A percentile compares a stretch with the other conserved stretches of the same genome.
phyloP scores from a whole-genome alignment of 2,888 invertebrate genomes.

The Nomada ruficornis region DNA sequence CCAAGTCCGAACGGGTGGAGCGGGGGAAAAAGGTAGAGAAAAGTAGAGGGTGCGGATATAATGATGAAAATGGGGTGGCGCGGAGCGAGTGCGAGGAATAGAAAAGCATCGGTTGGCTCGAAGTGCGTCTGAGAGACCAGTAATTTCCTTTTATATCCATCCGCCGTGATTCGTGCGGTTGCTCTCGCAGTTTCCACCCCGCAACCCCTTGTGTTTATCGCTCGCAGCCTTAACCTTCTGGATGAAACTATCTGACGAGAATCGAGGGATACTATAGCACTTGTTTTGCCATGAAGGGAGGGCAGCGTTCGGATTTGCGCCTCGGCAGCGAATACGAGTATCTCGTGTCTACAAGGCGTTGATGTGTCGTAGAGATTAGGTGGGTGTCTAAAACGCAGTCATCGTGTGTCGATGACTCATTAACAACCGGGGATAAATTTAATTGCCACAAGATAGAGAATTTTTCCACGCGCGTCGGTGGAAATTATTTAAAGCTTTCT shows the following conservation, averaged over 20 bases:
- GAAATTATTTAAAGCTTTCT: not conserved
- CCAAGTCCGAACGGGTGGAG: slow-evolving; percentile 47
- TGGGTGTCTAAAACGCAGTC: not conserved
- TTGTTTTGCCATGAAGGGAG: not conserved
- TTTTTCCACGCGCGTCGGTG: too few relatives aligned
- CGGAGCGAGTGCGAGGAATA: not conserved
- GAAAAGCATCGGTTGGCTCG: slow-evolving; percentile 45
- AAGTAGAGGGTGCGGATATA: slow-evolving; percentile 36
- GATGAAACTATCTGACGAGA: slow-evolving; percentile 10
- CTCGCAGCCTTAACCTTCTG: slow-evolving; percentile 51
- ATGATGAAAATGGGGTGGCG: slow-evolving; percentile 16
- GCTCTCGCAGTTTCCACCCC: slow-evolving; percentile 56
- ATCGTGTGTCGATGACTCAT: slow-evolving; percentile 14
- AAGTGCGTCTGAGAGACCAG: slow-evolving; percentile 75
- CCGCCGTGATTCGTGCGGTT: slow-evolving; percentile 61
- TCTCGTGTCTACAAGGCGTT: slow-evolving; percentile 4
- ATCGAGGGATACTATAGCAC: not conserved
- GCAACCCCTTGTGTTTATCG: slow-evolving; percentile 69
- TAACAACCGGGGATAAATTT: not conserved
- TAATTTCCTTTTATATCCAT: slow-evolving; percentile 79
- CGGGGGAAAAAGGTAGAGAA: slow-evolving; percentile 33
- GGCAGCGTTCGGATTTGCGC: not conserved
- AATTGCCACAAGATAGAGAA: too few relatives aligned
- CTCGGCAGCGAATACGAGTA: not conserved
- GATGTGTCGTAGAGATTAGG: slow-evolving; percentile 20